phyloP scores from a whole-genome alignment of 2,797 vertebrate species.

The Sebastes iracundus region DNA sequence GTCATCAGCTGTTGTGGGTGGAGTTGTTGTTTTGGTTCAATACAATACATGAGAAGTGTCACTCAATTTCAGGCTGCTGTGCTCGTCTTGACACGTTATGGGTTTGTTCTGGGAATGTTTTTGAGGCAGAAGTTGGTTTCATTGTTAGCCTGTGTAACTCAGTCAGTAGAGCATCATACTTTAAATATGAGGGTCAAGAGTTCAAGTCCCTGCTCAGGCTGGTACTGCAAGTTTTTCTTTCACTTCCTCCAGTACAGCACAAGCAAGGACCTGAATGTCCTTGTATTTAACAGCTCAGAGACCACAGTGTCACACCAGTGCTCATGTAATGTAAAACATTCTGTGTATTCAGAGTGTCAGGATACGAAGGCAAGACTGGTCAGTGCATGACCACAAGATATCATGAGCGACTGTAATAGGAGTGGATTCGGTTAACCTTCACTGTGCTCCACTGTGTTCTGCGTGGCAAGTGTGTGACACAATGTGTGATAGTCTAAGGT shows the following conservation, averaged over 20 bases:
- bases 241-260: background rate
- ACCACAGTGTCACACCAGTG: background rate
- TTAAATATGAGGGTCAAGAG: background rate
- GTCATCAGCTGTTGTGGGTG: background rate
- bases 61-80: background rate
- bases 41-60: background rate
- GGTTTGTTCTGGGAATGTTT: background rate
- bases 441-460: slow-evolving; percentile 5
- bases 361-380: background rate
- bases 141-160: background rate
- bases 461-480: slow-evolving; percentile 5
- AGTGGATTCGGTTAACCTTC: slow-evolving; percentile 33
- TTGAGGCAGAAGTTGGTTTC: background rate
- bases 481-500: slow-evolving; percentile 12
- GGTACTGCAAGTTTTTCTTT: background rate
- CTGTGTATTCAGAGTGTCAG: background rate
- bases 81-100: background rate
- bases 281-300: background rate
- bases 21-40: background rate
- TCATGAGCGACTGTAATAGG: background rate
- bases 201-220: background rate
- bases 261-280: background rate
- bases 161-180: background rate
- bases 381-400: background rate
- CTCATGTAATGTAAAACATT: background rate